Conservation (phyloP, 2,888 invertebrate species). For the Ditula angustiorana region DNA sequence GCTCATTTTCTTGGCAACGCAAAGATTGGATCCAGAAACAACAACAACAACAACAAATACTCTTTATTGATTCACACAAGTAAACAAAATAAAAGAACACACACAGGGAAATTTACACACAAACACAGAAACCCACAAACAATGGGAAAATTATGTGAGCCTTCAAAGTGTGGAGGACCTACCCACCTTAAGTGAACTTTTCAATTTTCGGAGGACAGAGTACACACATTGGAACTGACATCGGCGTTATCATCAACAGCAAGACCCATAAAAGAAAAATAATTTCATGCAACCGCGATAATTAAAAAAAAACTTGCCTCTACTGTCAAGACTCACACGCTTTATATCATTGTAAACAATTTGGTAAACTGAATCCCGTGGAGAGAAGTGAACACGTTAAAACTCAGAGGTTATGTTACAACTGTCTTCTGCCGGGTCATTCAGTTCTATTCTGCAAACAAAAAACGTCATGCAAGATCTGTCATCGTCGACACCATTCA, state of each 20-base stretch:
- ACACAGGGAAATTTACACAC: too few species aligned
- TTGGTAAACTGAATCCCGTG: conserved; percentile 3
- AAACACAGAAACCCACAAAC: neutral
- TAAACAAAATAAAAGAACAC: too few species aligned
- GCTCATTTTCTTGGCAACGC: neutral
- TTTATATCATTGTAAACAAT: conserved; percentile 24
- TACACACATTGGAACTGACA: neutral
- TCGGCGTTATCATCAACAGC: neutral
- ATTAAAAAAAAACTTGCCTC: conserved; percentile 12
- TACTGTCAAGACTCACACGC: conserved; percentile 16
- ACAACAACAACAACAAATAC: too few species aligned
- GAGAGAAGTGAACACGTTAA: conserved; percentile 14
- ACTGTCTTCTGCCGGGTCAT: conserved; percentile 22
- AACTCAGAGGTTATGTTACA: conserved; percentile 20
- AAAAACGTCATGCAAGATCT: conserved; percentile 10
- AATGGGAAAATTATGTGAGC: conserved; percentile 1
- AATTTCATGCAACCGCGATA: conserved; percentile 19
- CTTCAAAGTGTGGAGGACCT: neutral
- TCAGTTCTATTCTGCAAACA: conserved; percentile 3
- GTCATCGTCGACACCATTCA: conserved; percentile 21
- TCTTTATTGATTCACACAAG: too few species aligned
- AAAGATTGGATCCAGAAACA: neutral
- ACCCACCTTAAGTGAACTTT: neutral
- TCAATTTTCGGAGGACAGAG: neutral
- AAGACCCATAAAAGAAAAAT: conserved; percentile 40